phyloP scores from a whole-genome alignment of 2,888 invertebrate genomes.

The Dyspetes luteomarginatus region DNA sequence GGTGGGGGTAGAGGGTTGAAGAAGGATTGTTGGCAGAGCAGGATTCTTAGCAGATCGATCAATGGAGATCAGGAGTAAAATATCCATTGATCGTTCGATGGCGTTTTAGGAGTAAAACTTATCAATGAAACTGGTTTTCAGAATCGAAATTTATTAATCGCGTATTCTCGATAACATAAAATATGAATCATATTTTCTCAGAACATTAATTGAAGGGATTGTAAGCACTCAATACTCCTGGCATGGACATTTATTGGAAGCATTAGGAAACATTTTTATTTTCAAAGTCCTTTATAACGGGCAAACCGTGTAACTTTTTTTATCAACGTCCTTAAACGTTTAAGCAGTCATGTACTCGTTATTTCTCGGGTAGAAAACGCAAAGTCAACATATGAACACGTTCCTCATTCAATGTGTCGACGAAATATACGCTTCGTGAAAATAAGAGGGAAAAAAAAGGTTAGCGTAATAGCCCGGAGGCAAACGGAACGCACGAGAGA shows the following conservation, averaged over 20 bases:
- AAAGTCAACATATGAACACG: slow-evolving; percentile 27
- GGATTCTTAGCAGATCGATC: slow-evolving; percentile 49
- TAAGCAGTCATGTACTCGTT: slow-evolving; percentile 10
- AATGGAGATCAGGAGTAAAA: slow-evolving; percentile 21
- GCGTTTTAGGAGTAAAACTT: not conserved
- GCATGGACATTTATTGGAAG: too few relatives aligned
- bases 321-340: not conserved
- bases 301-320: too few relatives aligned
- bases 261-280: too few relatives aligned
- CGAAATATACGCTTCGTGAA: slow-evolving; percentile 33
- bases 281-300: too few relatives aligned
- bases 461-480: slow-evolving; percentile 34
- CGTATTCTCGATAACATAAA: too few relatives aligned
- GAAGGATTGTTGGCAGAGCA: not conserved
- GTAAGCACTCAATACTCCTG: too few relatives aligned
- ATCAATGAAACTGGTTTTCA: not conserved
- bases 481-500: slow-evolving; percentile 32
- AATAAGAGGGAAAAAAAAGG: slow-evolving; percentile 24
- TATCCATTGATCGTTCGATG: not conserved
- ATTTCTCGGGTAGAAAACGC: not conserved
- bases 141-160: not conserved
- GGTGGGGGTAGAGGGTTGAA: not conserved
- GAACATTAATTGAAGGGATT: too few relatives aligned
- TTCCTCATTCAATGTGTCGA: slow-evolving; percentile 28
- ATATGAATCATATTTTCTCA: too few relatives aligned